Conservation (phyloP, 2,797 vertebrate species). For the Jordanella pulchra region DNA sequence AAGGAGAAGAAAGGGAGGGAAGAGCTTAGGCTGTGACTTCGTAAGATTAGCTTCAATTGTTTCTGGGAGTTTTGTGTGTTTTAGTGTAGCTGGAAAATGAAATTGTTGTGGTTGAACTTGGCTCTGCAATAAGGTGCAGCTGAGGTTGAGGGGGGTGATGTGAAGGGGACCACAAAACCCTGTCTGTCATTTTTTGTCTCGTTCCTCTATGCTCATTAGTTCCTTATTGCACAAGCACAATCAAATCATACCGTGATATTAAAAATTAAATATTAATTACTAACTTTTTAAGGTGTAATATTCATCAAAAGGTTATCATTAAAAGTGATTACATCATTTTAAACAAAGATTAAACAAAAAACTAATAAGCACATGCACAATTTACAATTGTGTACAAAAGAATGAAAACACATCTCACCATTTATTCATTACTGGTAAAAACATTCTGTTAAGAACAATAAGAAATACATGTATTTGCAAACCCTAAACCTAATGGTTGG, state of each 20-base stretch:
- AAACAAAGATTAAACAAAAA: not conserved
- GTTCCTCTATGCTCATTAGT: conserved; percentile 34
- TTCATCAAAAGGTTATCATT: not conserved
- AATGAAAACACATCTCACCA: not conserved
- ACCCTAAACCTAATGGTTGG: not conserved
- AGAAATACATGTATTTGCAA: not conserved
- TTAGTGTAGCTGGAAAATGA: conserved; percentile 61
- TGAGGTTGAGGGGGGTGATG: not conserved
- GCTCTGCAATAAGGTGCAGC: conserved; percentile 32
- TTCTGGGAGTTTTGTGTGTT: conserved; percentile 42
- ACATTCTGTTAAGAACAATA: not conserved
- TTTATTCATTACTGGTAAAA: not conserved
- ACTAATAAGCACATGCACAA: not conserved
- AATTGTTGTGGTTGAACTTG: conserved; percentile 66
- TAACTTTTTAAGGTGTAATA: not conserved
- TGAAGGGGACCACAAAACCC: conserved; percentile 38
- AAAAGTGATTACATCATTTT: too few species aligned
- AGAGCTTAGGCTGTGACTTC: conserved; percentile 31
- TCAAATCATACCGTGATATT: not conserved
- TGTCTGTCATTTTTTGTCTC: conserved; percentile 9
- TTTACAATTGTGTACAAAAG: not conserved
- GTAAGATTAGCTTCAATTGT: conserved; percentile 37
- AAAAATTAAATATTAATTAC: not conserved
- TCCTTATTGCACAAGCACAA: conserved; percentile 15
- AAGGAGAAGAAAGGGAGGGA: conserved; percentile 25